Evolutionary conservation across 2,797 vertebrate genomes (phyloP).

Genomic region (Oreochromis mossambicus): DNA sequence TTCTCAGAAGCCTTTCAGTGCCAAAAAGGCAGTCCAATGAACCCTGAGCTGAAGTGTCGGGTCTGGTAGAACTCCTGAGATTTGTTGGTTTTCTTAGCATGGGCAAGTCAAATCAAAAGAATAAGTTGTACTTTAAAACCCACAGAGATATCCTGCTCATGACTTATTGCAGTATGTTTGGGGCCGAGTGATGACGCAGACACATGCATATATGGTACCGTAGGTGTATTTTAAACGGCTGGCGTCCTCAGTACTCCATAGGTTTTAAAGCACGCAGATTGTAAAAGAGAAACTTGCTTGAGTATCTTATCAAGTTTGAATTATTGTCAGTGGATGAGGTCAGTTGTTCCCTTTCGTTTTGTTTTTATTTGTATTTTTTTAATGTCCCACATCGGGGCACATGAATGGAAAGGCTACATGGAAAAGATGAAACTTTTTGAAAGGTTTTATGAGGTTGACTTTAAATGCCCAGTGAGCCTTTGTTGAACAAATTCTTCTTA

Average conservation of each 20-base stretch:
- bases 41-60: slow-evolving; percentile 84
- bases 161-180: slow-evolving; percentile 19
- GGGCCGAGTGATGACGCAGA: background rate
- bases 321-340: slow-evolving; percentile 31
- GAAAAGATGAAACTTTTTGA: slow-evolving; percentile 14
- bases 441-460: slow-evolving; percentile 21
- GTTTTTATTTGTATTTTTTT: slow-evolving; percentile 2
- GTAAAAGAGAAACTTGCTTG: slow-evolving; percentile 11
- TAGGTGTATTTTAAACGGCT: background rate
- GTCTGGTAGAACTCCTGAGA: slow-evolving; percentile 82
- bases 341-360: slow-evolving; percentile 14
- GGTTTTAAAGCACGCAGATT: background rate
- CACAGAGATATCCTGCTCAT: slow-evolving; percentile 35
- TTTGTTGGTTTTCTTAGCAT: slow-evolving; percentile 19
- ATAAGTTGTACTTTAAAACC: slow-evolving; percentile 28
- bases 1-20: slow-evolving; percentile 93
- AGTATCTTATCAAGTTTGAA: slow-evolving; percentile 5
- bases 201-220: background rate
- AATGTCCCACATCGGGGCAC: background rate
- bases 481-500: slow-evolving; percentile 14
- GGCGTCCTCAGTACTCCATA: background rate
- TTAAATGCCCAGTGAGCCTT: slow-evolving; percentile 16
- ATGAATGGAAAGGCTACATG: background rate
- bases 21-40: slow-evolving; percentile 83
- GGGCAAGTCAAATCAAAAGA: slow-evolving; percentile 30